These are phyloP conservation scores for Busseola fusca DNA, from an alignment of 2,888 invertebrate species.

Conservation along the genomic window DNA sequence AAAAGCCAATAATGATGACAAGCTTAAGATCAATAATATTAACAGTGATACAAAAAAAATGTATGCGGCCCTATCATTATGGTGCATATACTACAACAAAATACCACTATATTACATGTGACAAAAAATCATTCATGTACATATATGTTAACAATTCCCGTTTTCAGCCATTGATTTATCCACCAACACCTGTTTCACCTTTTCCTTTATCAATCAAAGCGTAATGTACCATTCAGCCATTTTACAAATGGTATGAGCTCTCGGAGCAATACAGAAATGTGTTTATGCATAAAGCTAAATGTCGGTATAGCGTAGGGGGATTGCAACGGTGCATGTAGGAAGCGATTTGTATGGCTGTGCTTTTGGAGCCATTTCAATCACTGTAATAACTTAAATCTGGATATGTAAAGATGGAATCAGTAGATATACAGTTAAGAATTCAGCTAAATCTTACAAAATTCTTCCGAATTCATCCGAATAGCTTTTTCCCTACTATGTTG, in stretches of 20 bases:
- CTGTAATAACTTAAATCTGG: not conserved
- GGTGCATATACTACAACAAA: not conserved
- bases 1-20: not conserved
- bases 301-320: conserved; percentile 2
- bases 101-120: not conserved
- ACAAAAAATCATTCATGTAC: not conserved
- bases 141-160: not conserved
- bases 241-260: conserved; percentile 31
- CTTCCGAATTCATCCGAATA: no score
- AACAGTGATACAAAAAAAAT: not conserved
- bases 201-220: conserved; percentile 34
- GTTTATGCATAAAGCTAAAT: conserved; percentile 38
- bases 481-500: no score
- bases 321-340: conserved; percentile 26
- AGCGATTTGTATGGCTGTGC: conserved; percentile 19
- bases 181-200: conserved; percentile 3
- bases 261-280: conserved; percentile 28
- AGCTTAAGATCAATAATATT: not conserved
- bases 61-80: not conserved
- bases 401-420: not conserved
- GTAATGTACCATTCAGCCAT: conserved; percentile 32
- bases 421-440: not conserved
- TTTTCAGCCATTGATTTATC: conserved; percentile 16
- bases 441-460: not conserved
- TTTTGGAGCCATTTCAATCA: conserved; percentile 6